phyloP scores from a whole-genome alignment of 2,888 invertebrate genomes.

The Noctua pronuba region DNA sequence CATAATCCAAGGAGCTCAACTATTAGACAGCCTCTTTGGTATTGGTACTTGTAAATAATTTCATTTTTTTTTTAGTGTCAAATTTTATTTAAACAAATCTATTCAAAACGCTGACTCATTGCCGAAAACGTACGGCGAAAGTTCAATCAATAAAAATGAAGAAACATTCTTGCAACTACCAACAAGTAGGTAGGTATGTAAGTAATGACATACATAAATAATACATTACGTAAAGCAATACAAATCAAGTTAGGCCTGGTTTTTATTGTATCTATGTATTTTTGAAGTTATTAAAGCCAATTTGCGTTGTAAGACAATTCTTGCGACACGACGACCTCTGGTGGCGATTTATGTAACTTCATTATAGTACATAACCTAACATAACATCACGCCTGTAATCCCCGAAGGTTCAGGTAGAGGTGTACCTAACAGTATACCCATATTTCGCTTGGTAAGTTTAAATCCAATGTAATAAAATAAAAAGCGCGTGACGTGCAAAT shows the following conservation, averaged over 20 bases:
- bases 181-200: neutral
- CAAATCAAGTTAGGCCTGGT: conserved; percentile 14
- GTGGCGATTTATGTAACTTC: conserved; percentile 37
- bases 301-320: neutral
- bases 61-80: too few species aligned
- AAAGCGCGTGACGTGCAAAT: too few species aligned
- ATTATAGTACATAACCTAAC: neutral
- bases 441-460: neutral
- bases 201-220: conserved; percentile 20
- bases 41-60: too few species aligned
- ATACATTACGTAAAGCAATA: conserved; percentile 16
- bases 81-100: neutral
- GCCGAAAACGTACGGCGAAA: neutral
- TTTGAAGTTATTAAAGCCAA: conserved; percentile 11
- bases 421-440: neutral
- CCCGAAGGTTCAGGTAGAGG: neutral
- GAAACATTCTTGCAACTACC: conserved; percentile 21
- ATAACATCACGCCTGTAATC: neutral
- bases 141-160: conserved; percentile 29
- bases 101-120: neutral
- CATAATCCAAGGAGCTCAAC: too few species aligned
- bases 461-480: too few species aligned
- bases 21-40: neutral
- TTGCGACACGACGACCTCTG: conserved; percentile 36
- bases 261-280: conserved; percentile 22